phyloP scores from a whole-genome alignment of 2,113 vertebrate species.

The Callipepla californica region DNA sequence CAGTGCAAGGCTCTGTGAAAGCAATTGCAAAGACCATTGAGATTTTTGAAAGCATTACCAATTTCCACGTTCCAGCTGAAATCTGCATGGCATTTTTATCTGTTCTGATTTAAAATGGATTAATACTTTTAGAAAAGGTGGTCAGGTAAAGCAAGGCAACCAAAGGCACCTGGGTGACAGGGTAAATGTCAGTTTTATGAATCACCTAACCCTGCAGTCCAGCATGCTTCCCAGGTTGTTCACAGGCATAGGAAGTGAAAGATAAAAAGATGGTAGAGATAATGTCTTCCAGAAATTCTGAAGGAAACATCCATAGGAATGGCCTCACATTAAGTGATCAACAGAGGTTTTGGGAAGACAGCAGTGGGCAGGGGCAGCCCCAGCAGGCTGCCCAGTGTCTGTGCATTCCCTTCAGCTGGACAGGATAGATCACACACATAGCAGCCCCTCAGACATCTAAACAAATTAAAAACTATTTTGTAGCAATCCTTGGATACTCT shows the following conservation, averaged over 20 bases:
- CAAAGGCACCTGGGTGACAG: neutral
- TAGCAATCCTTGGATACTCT: conserved; percentile 33
- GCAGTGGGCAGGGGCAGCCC: neutral
- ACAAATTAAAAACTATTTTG: conserved; percentile 43
- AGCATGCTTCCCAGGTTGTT: neutral
- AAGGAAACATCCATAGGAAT: neutral
- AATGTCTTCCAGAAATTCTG: neutral
- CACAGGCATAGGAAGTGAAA: neutral
- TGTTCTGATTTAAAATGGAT: neutral
- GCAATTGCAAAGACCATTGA: neutral
- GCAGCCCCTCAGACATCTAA: conserved; percentile 35
- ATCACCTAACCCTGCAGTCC: neutral
- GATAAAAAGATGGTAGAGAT: neutral
- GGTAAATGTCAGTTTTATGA: neutral
- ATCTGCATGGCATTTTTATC: neutral
- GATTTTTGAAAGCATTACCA: neutral
- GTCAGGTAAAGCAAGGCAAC: neutral
- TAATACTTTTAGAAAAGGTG: neutral
- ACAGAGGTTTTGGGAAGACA: neutral
- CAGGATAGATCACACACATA: neutral
- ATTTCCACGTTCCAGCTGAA: neutral
- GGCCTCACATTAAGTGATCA: neutral
- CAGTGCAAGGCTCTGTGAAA: neutral
- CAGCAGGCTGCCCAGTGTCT: neutral
- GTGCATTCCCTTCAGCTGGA: neutral